Conservation (phyloP, 2,888 invertebrate species). For the Neoascia interrupta region DNA sequence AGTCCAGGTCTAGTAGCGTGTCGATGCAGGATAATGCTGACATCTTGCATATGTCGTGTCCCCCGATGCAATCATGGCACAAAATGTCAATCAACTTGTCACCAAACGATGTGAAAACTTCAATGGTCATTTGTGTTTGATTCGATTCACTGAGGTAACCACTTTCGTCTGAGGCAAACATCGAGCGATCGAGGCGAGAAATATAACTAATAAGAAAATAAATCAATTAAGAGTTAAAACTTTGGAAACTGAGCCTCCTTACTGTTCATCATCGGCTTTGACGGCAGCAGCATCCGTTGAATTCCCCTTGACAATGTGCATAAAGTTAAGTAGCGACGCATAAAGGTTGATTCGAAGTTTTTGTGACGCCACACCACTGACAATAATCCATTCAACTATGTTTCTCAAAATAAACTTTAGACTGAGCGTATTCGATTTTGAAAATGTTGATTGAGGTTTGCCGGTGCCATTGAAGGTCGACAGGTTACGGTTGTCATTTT, state of each 20-base stretch:
- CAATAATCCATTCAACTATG: slow-evolving; percentile 90
- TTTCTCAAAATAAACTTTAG: slow-evolving; percentile 84
- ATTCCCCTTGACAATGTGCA: slow-evolving; percentile 85
- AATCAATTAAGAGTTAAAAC: no score
- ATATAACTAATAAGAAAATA: slow-evolving; percentile 84
- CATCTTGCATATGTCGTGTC: slow-evolving; percentile 94
- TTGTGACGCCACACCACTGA: slow-evolving; percentile 89
- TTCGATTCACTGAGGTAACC: slow-evolving; percentile 83
- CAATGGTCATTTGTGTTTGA: slow-evolving; percentile 79
- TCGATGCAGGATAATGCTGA: slow-evolving; percentile 91
- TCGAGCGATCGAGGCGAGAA: slow-evolving; percentile 84
- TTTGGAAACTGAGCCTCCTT: slow-evolving; percentile 20
- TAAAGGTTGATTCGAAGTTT: slow-evolving; percentile 93
- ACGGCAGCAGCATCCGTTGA: slow-evolving; percentile 72
- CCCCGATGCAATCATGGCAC: slow-evolving; percentile 92
- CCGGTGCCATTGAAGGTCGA: slow-evolving; percentile 22
- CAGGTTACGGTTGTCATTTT: slow-evolving; percentile 40
- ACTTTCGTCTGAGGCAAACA: slow-evolving; percentile 80
- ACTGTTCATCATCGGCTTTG: slow-evolving; percentile 71
- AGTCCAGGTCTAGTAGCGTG: slow-evolving; percentile 87
- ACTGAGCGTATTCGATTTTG: slow-evolving; percentile 64
- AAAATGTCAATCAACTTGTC: slow-evolving; percentile 89
- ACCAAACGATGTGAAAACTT: slow-evolving; percentile 87
- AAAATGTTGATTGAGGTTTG: slow-evolving; percentile 59
- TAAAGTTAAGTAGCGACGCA: slow-evolving; percentile 88